phyloP scores from a whole-genome alignment of 2,797 vertebrate species.

The Mormyrus proboscirostris region DNA sequence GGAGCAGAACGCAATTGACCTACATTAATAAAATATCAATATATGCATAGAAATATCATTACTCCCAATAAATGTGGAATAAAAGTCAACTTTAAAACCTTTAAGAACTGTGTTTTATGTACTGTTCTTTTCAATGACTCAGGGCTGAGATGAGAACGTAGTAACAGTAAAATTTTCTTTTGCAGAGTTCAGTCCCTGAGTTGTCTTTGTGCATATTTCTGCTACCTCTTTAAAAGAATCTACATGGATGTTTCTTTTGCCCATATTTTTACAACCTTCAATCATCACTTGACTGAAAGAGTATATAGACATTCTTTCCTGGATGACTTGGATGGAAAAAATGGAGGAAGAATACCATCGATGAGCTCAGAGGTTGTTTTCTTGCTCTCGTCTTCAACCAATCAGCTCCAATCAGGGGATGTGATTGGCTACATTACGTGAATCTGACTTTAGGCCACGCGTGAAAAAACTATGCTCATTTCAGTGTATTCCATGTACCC shows the following conservation, averaged over 20 bases:
- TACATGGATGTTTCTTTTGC: background rate
- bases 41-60: background rate
- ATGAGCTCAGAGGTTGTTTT: background rate
- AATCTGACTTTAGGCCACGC: background rate
- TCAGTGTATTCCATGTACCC: background rate
- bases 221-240: background rate
- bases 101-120: background rate
- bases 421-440: background rate
- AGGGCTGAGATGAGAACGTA: background rate
- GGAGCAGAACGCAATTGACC: conserved; percentile 12
- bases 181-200: background rate
- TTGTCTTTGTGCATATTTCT: background rate
- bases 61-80: background rate
- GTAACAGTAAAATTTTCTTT: background rate
- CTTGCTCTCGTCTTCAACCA: background rate
- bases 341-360: background rate
- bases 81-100: conserved; percentile 3
- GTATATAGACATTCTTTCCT: background rate
- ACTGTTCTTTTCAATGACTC: background rate
- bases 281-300: background rate
- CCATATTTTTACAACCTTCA: background rate
- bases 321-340: background rate
- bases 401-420: background rate
- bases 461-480: background rate
- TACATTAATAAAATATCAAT: conserved; percentile 14